Conservation (phyloP, 2,888 invertebrate species). For the Drosophila austrosaltans region DNA sequence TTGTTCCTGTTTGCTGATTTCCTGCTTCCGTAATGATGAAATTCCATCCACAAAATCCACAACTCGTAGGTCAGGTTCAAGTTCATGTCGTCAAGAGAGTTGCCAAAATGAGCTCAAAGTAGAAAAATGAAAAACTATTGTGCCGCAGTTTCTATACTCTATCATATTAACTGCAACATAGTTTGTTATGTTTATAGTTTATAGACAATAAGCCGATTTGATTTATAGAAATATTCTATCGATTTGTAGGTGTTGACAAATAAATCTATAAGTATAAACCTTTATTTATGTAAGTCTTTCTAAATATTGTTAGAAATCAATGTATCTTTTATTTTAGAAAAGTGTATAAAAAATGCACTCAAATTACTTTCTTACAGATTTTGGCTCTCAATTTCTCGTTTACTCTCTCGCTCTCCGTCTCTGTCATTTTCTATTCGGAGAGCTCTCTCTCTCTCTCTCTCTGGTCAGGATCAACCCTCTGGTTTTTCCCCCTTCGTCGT, state of each 20-base stretch:
- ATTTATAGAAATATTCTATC: too few species aligned
- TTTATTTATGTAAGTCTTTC: too few species aligned
- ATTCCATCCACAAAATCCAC: slow-evolving; percentile 19
- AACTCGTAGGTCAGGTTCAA: slow-evolving; percentile 41
- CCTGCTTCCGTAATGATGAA: slow-evolving; percentile 47
- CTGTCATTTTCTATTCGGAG: background rate
- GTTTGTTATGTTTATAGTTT: too few species aligned
- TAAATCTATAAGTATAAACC: too few species aligned
- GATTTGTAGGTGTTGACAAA: too few species aligned
- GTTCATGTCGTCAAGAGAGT: slow-evolving; percentile 1
- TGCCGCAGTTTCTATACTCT: background rate
- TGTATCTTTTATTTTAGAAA: background rate
- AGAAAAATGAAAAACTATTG: too few species aligned
- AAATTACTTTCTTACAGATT: background rate
- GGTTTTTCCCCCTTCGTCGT: slow-evolving; percentile 21
- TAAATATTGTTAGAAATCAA: background rate
- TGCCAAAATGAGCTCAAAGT: background rate
- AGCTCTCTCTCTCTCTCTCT: background rate
- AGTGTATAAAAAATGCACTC: slow-evolving; percentile 3
- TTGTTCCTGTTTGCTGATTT: background rate
- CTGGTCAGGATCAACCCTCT: slow-evolving; percentile 2
- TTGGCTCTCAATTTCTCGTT: background rate
- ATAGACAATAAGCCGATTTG: too few species aligned
- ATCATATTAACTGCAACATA: background rate
- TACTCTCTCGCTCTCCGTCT: background rate